Evolutionary conservation across 2,797 vertebrate species (phyloP).

Genomic region (Spondyliosoma cantharus): DNA sequence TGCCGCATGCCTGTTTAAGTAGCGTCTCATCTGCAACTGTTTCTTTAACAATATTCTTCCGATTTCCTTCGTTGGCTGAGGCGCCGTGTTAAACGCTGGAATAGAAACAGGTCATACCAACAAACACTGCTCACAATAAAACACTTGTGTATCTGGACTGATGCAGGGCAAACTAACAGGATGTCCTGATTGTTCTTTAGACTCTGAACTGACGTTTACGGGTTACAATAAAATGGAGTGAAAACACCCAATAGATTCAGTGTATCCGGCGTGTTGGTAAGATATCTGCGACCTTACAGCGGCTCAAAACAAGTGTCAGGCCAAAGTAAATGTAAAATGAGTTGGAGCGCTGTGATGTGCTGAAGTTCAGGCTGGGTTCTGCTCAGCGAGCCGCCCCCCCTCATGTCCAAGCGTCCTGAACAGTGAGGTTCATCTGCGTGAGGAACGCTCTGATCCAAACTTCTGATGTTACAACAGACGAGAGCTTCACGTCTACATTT

Average conservation of each 20-base stretch:
- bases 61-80: constrained; percentile 16
- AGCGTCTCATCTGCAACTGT: constrained; percentile 27
- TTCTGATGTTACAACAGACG: constrained; percentile 27
- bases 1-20: constrained; percentile 46
- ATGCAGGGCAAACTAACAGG: constrained; percentile 27
- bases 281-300: constrained; percentile 37
- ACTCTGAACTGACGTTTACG: constrained; percentile 21
- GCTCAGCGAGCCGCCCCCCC: constrained; percentile 15
- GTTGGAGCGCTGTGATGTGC: constrained; percentile 38
- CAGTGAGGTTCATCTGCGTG: constrained; percentile 18
- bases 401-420: constrained; percentile 23
- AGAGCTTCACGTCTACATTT: not conserved
- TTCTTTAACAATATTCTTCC: constrained; percentile 30
- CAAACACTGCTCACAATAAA: constrained; percentile 18
- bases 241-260: constrained; percentile 39
- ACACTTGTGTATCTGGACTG: not conserved
- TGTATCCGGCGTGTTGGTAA: constrained; percentile 42
- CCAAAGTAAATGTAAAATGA: constrained; percentile 69
- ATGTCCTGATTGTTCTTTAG: constrained; percentile 27
- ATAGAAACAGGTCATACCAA: not conserved
- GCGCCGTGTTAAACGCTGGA: constrained; percentile 31
- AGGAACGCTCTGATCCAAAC: constrained; percentile 37
- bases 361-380: constrained; percentile 18
- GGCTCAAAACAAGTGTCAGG: constrained; percentile 42
- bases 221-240: constrained; percentile 19